Percentiles rank a stretch among this genome's conserved stretches.
Evolutionary conservation across 2,888 invertebrate species (phyloP).

Genomic region (Leptinotarsa haldemani): DNA sequence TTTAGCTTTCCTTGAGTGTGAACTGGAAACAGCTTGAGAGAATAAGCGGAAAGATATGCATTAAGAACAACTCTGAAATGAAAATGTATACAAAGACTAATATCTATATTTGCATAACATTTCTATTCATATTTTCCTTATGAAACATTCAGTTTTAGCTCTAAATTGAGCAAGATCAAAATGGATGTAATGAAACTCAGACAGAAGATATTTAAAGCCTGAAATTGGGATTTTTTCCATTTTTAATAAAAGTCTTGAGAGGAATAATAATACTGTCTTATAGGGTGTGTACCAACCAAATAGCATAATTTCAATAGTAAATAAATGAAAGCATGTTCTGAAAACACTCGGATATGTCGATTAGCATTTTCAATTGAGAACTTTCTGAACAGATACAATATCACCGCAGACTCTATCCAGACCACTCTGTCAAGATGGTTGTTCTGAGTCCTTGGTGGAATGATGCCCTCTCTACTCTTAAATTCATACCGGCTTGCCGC

Average conservation of each 20-base stretch:
- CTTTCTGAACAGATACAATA: no score
- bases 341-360: no score
- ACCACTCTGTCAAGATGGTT: no score
- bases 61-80: background rate
- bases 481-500: no score
- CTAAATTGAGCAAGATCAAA: background rate
- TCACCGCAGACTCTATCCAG: no score
- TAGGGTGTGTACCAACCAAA: no score
- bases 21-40: background rate
- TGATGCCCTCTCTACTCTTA: no score
- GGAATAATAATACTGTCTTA: no score
- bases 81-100: conserved; percentile 7
- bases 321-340: no score
- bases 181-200: background rate
- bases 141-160: background rate
- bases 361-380: no score
- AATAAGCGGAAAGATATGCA: background rate
- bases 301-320: no score
- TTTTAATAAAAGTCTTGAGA: background rate
- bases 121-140: conserved; percentile 3
- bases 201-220: background rate
- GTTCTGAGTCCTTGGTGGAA: no score
- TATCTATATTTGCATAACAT: background rate
- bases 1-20: background rate
- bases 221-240: background rate